These are phyloP conservation scores for Scaptomyza reducta DNA, from an alignment of 2,888 invertebrate genomes.

Conservation along the genomic window DNA sequence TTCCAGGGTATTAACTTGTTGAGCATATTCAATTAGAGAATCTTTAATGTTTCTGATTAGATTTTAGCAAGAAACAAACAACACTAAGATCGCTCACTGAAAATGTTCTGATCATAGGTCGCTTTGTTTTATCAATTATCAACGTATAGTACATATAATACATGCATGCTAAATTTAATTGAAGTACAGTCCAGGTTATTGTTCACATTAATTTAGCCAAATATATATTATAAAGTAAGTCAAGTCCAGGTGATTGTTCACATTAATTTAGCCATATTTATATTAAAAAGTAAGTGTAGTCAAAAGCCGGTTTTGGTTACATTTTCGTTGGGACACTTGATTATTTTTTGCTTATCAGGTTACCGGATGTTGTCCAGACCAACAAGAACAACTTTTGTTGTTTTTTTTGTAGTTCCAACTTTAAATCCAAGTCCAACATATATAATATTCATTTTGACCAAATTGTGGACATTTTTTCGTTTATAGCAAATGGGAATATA, in stretches of 20 bases:
- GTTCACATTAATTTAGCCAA: too few species aligned
- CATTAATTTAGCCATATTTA: too few species aligned
- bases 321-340: not conserved
- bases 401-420: not conserved
- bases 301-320: not conserved
- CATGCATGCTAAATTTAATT: not conserved
- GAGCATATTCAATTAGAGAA: not conserved
- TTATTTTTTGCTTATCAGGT: not conserved
- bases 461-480: not conserved
- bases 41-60: not conserved
- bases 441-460: not conserved
- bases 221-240: not conserved
- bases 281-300: too few species aligned
- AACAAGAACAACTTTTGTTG: not conserved
- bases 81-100: not conserved
- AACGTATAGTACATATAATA: not conserved
- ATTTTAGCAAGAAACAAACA: not conserved
- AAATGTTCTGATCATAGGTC: constrained; percentile 11
- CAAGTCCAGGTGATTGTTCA: too few species aligned
- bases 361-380: not conserved
- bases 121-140: constrained; percentile 5
- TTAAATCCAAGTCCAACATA: not conserved
- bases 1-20: not conserved
- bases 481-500: not conserved
- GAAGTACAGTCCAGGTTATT: not conserved